Conservation (phyloP, 2,113 vertebrate species). For the Sinocyclocheilus maitianheensis region DNA sequence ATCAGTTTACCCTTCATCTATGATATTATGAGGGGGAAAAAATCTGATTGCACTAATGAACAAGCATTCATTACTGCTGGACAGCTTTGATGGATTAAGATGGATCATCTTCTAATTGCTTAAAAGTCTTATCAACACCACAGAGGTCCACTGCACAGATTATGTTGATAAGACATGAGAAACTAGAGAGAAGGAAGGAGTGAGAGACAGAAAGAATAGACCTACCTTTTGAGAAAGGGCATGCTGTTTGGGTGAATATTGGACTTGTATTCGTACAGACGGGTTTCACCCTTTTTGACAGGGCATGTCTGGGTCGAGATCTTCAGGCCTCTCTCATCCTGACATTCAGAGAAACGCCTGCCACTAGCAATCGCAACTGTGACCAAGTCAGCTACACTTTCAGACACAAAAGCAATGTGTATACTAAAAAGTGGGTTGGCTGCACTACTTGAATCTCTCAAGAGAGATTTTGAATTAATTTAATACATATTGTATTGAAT, state of each 20-base stretch:
- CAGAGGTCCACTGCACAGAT: neutral
- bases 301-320: neutral
- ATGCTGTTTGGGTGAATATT: neutral
- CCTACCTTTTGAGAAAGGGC: constrained; percentile 1
- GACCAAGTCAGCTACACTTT: neutral
- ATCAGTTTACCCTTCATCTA: neutral
- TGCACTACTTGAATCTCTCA: neutral
- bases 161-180: neutral
- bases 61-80: neutral
- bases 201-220: neutral
- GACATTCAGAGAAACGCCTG: constrained; percentile 17
- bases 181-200: neutral
- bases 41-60: too few species aligned
- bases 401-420: neutral
- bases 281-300: constrained; percentile 16
- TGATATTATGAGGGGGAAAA: neutral
- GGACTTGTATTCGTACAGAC: constrained; percentile 15
- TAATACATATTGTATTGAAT: neutral
- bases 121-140: neutral
- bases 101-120: neutral
- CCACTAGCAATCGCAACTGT: neutral
- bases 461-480: neutral
- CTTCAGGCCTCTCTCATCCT: neutral
- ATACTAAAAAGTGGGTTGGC: neutral
- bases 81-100: neutral